Conservation (phyloP, 1,140 invertebrate genomes). For the Oryctes rhinoceros region DNA sequence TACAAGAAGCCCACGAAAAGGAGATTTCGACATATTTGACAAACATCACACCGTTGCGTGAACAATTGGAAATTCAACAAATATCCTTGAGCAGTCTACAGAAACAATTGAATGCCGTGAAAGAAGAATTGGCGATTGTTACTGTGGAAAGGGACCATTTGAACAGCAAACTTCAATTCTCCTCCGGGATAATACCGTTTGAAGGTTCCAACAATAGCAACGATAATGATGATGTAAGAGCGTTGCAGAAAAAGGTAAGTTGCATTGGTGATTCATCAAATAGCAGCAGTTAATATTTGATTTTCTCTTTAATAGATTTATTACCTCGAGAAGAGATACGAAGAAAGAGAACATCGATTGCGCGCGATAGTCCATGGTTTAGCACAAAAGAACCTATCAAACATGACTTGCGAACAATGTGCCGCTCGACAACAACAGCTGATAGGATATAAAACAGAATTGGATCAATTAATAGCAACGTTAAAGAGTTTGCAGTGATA, state of each 20-base stretch:
- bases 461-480: constrained; percentile 58
- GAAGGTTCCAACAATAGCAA: constrained; percentile 40
- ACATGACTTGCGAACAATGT: constrained; percentile 58
- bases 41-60: constrained; percentile 65
- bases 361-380: constrained; percentile 58
- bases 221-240: constrained; percentile 45
- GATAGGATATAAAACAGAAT: constrained; percentile 59
- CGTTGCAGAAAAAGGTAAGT: constrained; percentile 51
- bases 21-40: constrained; percentile 72
- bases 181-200: constrained; percentile 56
- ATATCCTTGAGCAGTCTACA: constrained; percentile 67
- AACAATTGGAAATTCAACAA: constrained; percentile 66
- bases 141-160: constrained; percentile 69
- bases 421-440: constrained; percentile 58
- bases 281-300: background rate
- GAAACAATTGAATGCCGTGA: constrained; percentile 64
- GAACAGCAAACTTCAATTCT: constrained; percentile 62
- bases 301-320: constrained; percentile 51
- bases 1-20: constrained; percentile 80
- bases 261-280: background rate
- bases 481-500: constrained; percentile 46
- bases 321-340: constrained; percentile 59
- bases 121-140: constrained; percentile 66
- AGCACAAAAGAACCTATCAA: constrained; percentile 57
- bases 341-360: constrained; percentile 60